Evolutionary conservation across 2,797 vertebrate species (phyloP), one percentile per base, ranked within the genome.

Genomic region (Discoglossus pictus): DNA sequence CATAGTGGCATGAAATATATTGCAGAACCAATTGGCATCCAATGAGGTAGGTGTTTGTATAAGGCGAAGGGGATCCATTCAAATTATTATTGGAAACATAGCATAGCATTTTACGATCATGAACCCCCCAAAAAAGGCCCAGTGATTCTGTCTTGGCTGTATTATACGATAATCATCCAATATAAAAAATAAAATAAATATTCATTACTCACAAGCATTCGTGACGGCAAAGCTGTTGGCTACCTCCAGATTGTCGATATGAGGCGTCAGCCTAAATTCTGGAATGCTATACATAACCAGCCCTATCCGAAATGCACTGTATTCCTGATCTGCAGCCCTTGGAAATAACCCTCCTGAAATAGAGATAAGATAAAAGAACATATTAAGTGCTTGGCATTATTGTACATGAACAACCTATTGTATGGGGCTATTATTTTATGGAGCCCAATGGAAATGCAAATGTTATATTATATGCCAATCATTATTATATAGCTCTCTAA

Each of bases 181-280:
- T n/a, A n/a, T n/a, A n/a, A n/a, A n/a, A n/a, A 7, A 50, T 55
- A 11, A 2, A 67, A 59, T 60, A 70, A 72, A 78, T 74, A 78
- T 74, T 54, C 74, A 75, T 61, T 81, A 97, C 96, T 98, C 84
- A 98, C 96, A 99, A 83, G 96, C 97, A 78, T 99, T 99, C 84
- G 96, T 99, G 74, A 99, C 95, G 34, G 96, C 96, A 79, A 99
- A 99, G 87, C 96, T 99, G 91, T 99, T 99, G 10, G 96, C 93
- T 83, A 98, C 96, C 89, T 99, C 96, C 90, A 99, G 87, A 86
- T 98, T 98, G 87, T 99, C 96, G 82, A 99, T 98, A 83, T 99
- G 96, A 58, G 96, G 96, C 77, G 96, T 96, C 81, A 99, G 80
- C 82, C 96, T 91, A 89, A 98, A 97, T 87, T 97, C 94, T 69